Evolutionary conservation across 2,888 invertebrate genomes (phyloP).

Genomic region (Xylota sylvarum): DNA sequence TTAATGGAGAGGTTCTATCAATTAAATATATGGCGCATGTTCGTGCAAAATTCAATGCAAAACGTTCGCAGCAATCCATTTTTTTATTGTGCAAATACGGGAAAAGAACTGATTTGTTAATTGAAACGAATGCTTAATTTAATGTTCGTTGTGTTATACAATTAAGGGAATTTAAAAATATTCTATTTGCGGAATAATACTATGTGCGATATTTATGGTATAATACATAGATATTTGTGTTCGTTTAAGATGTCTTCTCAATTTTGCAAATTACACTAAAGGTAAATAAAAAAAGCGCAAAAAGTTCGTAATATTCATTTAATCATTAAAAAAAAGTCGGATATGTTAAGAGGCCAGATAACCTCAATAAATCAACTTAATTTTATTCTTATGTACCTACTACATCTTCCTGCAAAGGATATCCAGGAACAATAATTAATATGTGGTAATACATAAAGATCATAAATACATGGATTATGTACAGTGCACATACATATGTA

Average conservation of each 20-base stretch:
- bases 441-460: background rate
- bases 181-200: conserved; percentile 1
- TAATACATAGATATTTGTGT: conserved; percentile 27
- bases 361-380: background rate
- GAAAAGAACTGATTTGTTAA: conserved; percentile 32
- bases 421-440: background rate
- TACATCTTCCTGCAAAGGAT: background rate
- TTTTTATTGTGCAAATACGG: conserved; percentile 37
- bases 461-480: background rate
- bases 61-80: conserved; percentile 42
- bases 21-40: conserved; percentile 62
- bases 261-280: conserved; percentile 29
- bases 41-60: conserved; percentile 53
- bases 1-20: conserved; percentile 28
- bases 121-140: conserved; percentile 4
- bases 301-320: background rate
- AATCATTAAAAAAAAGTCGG: background rate
- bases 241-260: conserved; percentile 28
- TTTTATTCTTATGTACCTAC: background rate
- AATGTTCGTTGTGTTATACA: conserved; percentile 20
- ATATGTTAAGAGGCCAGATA: background rate
- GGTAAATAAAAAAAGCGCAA: conserved; percentile 43
- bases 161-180: conserved; percentile 6
- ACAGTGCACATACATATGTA: background rate
- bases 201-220: conserved; percentile 16